These are phyloP conservation scores for Bubo blakistoni DNA, from an alignment of 2,113 vertebrate species.

Conservation along the genomic window DNA sequence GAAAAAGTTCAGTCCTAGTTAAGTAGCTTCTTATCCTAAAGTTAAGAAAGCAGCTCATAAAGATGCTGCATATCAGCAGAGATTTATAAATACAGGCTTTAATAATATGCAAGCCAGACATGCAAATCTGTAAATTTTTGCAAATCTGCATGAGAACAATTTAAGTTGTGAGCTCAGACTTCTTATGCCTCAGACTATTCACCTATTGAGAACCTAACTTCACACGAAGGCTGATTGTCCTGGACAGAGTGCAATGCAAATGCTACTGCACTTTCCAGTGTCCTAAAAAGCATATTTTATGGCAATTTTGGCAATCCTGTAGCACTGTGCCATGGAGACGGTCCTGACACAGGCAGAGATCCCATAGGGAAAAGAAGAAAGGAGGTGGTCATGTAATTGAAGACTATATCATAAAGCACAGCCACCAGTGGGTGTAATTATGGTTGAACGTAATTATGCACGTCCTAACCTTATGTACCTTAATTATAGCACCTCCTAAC, in stretches of 20 bases:
- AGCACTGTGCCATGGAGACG: not conserved
- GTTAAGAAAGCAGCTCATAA: not conserved
- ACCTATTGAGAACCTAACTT: accelerated
- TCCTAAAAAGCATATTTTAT: not conserved
- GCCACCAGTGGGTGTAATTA: constrained; percentile 37
- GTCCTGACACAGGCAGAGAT: not conserved
- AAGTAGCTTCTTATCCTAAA: not conserved
- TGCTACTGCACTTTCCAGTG: not conserved
- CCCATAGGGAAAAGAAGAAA: not conserved
- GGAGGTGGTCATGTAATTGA: constrained; percentile 47
- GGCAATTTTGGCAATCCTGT: not conserved
- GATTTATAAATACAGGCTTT: not conserved
- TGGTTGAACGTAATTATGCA: constrained; percentile 45
- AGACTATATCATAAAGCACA: not conserved
- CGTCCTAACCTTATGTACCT: constrained; percentile 13
- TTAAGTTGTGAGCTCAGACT: not conserved
- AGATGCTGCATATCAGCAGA: not conserved
- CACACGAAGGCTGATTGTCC: not conserved
- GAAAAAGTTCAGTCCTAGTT: not conserved
- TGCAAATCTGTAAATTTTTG: not conserved
- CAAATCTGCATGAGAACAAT: not conserved
- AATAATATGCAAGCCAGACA: not conserved
- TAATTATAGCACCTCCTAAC: constrained; percentile 31
- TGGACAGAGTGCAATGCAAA: not conserved
- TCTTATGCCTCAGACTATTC: not conserved